Conservation (phyloP, 2,888 invertebrate species). For the Heteromyza rotundicornis region DNA sequence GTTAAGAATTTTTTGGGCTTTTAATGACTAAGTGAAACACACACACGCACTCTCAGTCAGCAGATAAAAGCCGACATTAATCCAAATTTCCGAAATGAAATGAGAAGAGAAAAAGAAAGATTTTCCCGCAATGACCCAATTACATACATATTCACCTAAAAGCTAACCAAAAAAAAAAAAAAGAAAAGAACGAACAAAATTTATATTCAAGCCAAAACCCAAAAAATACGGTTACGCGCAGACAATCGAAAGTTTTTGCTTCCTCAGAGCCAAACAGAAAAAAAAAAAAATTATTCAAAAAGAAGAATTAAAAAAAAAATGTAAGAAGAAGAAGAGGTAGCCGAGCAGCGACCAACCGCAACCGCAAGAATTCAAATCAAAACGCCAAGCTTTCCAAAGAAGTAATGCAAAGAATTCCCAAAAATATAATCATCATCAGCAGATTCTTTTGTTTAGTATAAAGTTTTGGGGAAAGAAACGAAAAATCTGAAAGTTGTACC, state of each 20-base stretch:
- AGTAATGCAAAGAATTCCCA: slow-evolving; percentile 15
- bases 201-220: slow-evolving; percentile 30
- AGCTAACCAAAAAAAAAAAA: slow-evolving; percentile 39
- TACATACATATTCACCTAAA: too few relatives aligned
- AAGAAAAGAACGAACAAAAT: slow-evolving; percentile 24
- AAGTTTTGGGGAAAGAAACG: slow-evolving; percentile 4
- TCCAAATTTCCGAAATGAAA: background rate
- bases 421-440: slow-evolving; percentile 2
- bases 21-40: background rate
- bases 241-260: slow-evolving; percentile 54
- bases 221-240: slow-evolving; percentile 39
- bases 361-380: slow-evolving; percentile 9
- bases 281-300: background rate
- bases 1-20: background rate
- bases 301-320: background rate
- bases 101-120: background rate
- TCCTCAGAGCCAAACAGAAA: background rate
- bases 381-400: background rate
- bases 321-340: background rate
- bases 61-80: background rate
- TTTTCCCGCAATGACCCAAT: slow-evolving; percentile 45
- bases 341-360: slow-evolving; percentile 1
- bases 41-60: slow-evolving; percentile 1
- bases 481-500: slow-evolving; percentile 33
- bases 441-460: slow-evolving; percentile 17